phyloP scores from a whole-genome alignment of 2,888 invertebrate genomes.

The Tryphoninae sp. region DNA sequence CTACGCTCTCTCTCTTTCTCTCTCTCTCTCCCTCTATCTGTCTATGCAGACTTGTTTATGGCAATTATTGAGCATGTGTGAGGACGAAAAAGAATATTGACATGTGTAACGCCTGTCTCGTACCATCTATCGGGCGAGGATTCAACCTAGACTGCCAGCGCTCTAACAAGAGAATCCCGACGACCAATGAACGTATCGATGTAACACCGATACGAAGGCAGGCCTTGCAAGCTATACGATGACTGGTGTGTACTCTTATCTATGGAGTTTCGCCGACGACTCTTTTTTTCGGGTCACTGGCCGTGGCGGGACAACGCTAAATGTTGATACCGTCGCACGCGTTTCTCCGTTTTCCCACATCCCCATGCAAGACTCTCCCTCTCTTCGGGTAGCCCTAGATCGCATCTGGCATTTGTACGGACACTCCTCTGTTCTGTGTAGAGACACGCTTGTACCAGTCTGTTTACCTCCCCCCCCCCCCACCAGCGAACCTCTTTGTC shows the following conservation, averaged over 20 bases:
- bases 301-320: slow-evolving; percentile 17
- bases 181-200: neutral
- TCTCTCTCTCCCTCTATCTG: neutral
- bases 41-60: no score
- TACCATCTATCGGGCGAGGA: no score
- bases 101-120: no score
- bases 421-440: neutral
- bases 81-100: neutral
- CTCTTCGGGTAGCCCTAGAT: neutral
- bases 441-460: neutral
- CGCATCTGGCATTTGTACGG: neutral
- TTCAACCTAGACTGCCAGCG: neutral
- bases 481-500: neutral
- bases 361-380: neutral
- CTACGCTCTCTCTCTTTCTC: neutral
- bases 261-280: slow-evolving; percentile 25
- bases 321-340: slow-evolving; percentile 31
- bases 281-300: slow-evolving; percentile 59
- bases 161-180: neutral
- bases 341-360: slow-evolving; percentile 33
- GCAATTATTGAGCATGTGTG: neutral
- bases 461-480: neutral
- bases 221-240: neutral
- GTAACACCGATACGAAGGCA: neutral
- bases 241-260: neutral